Evolutionary conservation across 2,888 invertebrate species (phyloP).

Genomic region (Chydorus sphaericus): DNA sequence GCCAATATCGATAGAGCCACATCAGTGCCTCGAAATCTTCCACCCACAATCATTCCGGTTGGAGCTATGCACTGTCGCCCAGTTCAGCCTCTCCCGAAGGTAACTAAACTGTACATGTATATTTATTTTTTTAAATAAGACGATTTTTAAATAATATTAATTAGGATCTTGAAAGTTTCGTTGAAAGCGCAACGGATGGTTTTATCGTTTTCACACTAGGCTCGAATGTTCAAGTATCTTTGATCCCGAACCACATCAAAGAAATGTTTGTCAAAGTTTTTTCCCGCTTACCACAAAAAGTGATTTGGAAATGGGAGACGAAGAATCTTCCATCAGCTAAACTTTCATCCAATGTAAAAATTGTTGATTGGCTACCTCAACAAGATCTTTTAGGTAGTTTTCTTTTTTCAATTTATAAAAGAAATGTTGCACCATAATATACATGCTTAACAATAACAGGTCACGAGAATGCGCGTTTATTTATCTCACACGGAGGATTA

Average conservation of each 20-base stretch:
- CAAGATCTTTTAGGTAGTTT: slow-evolving; percentile 43
- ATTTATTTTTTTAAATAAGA: background rate
- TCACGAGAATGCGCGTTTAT: background rate
- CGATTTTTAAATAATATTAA: too few relatives aligned
- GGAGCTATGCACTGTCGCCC: background rate
- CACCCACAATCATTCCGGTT: background rate
- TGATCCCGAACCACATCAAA: background rate
- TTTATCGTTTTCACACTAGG: slow-evolving; percentile 2
- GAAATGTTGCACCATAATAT: background rate
- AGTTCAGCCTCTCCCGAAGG: background rate
- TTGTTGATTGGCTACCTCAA: slow-evolving; percentile 56
- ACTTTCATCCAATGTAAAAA: slow-evolving; percentile 44
- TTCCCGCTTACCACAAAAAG: slow-evolving; percentile 23
- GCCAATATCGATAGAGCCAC: background rate
- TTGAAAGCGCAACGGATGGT: slow-evolving; percentile 33
- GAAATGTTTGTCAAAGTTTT: slow-evolving; percentile 1
- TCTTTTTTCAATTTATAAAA: background rate
- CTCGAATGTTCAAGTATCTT: background rate
- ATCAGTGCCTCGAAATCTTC: background rate
- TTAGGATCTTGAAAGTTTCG: slow-evolving; percentile 42
- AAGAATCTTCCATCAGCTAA: slow-evolving; percentile 27
- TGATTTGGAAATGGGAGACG: slow-evolving; percentile 68
- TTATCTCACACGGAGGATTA: slow-evolving; percentile 5
- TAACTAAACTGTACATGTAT: too few relatives aligned
- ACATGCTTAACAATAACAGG: background rate